These are phyloP conservation scores for Datnioides undecimradiatus DNA, from an alignment of 2,113 vertebrate genomes.

Conservation along the genomic window DNA sequence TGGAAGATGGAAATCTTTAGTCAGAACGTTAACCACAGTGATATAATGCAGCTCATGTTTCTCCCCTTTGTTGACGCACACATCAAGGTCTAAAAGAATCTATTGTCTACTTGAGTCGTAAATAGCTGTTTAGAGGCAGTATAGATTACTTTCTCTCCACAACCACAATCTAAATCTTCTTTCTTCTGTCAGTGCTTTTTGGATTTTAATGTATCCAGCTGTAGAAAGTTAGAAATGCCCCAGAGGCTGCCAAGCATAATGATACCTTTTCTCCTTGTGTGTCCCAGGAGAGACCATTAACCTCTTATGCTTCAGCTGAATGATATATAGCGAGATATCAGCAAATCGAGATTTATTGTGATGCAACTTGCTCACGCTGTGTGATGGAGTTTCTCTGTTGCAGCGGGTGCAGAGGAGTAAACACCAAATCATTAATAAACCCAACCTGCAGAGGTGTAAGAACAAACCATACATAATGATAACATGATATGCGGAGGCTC, in stretches of 20 bases:
- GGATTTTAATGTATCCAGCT: constrained; percentile 49
- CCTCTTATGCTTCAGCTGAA: constrained; percentile 8
- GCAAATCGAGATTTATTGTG: neutral
- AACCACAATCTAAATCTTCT: constrained; percentile 24
- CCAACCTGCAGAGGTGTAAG: neutral
- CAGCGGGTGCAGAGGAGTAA: neutral
- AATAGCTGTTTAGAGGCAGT: neutral
- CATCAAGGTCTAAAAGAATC: constrained; percentile 1
- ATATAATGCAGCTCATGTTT: neutral
- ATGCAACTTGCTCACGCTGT: neutral
- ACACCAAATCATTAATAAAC: neutral
- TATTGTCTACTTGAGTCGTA: neutral
- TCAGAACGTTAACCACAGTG: neutral
- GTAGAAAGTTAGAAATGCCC: constrained; percentile 41
- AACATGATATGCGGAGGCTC: neutral
- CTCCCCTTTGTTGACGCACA: neutral
- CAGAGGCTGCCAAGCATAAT: constrained; percentile 47
- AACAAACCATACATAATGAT: neutral
- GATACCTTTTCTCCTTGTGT: constrained; percentile 33
- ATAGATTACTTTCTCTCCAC: constrained; percentile 1
- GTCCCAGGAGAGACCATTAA: constrained; percentile 41
- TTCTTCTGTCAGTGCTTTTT: constrained; percentile 21
- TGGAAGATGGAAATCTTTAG: neutral
- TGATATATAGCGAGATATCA: neutral
- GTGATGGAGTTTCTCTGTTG: neutral